phyloP scores from a whole-genome alignment of 1,140 invertebrate genomes.

The Chymomyza costata region DNA sequence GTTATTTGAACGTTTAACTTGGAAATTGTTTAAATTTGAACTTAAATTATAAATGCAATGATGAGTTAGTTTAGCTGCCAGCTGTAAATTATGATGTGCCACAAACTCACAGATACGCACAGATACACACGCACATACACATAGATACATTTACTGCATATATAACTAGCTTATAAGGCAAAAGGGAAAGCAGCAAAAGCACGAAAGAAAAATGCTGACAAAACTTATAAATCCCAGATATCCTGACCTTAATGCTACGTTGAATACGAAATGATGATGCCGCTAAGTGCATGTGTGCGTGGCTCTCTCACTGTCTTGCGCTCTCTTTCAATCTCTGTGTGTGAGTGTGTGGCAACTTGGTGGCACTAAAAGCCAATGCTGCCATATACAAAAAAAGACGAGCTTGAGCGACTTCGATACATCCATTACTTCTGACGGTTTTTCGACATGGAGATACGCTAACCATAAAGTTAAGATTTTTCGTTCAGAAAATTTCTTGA shows the following conservation, averaged over 20 bases:
- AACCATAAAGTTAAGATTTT: too few relatives aligned
- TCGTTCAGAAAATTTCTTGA: too few relatives aligned
- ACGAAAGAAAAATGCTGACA: slow-evolving; percentile 58
- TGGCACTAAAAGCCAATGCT: slow-evolving; percentile 42
- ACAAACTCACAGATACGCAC: slow-evolving; percentile 7
- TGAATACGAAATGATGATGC: slow-evolving; percentile 70
- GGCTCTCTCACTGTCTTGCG: too few relatives aligned
- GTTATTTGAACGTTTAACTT: slow-evolving; percentile 11
- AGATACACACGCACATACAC: neutral
- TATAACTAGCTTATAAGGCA: slow-evolving; percentile 40
- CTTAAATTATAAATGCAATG: too few relatives aligned
- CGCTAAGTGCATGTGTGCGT: too few relatives aligned
- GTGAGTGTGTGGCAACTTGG: slow-evolving; percentile 17
- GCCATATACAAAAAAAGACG: slow-evolving; percentile 56
- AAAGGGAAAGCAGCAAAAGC: slow-evolving; percentile 27
- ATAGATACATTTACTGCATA: slow-evolving; percentile 37
- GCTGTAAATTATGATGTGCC: slow-evolving; percentile 45
- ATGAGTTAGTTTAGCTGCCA: too few relatives aligned
- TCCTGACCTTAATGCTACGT: slow-evolving; percentile 68
- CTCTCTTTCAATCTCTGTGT: too few relatives aligned
- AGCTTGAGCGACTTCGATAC: too few relatives aligned
- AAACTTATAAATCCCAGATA: slow-evolving; percentile 74
- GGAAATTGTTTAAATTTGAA: too few relatives aligned
- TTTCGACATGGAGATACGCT: too few relatives aligned
- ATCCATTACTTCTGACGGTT: too few relatives aligned